Evolutionary conservation across 2,888 invertebrate genomes (phyloP), one percentile per base, ranked within the genome.

Genomic region (Drosophila aldrichi): DNA sequence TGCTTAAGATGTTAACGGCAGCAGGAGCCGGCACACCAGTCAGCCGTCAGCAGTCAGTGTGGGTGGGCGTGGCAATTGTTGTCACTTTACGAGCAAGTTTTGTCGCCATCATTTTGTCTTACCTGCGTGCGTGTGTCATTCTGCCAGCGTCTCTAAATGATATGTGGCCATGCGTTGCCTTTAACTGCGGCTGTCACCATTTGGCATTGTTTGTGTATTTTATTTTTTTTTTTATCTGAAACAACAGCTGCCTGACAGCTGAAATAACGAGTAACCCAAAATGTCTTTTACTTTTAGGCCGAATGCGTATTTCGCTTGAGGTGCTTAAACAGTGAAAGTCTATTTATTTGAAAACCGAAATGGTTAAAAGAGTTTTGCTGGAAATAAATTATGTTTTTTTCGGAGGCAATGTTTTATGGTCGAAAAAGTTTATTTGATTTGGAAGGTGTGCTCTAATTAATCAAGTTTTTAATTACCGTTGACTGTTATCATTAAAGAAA

Each of bases 171-270:
- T 38, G 60, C 57, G 65, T 49, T 61, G 40, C 67, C 58, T 29
- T 56, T 48, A 67, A 77, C 66, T 77, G 61, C 36, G 61, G n/a
- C 44, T 77, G 74, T 66, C 74, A 72, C 46, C 44, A 54, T 58
- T 73, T 34, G 66, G 49, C 57, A 65, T 74, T 72, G 66, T 66
- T 43, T 55, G 48, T n/a, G n/a, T 29, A 25, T 29, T 9, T 48
- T 7, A 1, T 22, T 20, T 16, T 36, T 36, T 22, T 20, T 16
- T 36, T 36, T 77, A 73, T 77, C 66, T 44, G 44, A 41, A 58
- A 49, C 58, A 73, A 14, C 40, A 43, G 16, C 20, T 32, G 29
- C 18, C 46, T 52, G 18, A 32, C 38, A 32, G 44, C 66, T 10
- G 22, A 18, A 55, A 43, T 36, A 32, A 34, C 36, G 6, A n/a